These are phyloP conservation scores for Pammene fasciana DNA, from an alignment of 2,888 invertebrate genomes.

Conservation along the genomic window DNA sequence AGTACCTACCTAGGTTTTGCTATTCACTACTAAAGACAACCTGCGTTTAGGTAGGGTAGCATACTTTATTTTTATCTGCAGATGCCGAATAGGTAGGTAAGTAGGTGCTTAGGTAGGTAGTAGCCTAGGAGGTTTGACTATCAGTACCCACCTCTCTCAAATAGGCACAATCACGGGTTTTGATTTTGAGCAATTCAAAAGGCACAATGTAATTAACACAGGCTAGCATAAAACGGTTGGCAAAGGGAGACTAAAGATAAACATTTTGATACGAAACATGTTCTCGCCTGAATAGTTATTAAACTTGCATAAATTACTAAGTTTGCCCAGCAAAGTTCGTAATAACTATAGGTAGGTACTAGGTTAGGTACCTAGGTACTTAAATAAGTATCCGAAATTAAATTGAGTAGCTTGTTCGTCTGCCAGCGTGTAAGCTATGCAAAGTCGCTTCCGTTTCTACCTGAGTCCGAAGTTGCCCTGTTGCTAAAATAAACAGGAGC, in stretches of 20 bases:
- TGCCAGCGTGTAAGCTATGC: conserved; percentile 28
- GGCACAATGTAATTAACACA: neutral
- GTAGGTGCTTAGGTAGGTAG: no score
- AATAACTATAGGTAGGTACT: conserved; percentile 18
- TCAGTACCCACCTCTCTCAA: no score
- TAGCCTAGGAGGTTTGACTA: no score
- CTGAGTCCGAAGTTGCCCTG: conserved; percentile 34
- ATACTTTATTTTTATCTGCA: no score
- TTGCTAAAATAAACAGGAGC: conserved; percentile 38
- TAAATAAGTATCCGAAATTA: conserved; percentile 24
- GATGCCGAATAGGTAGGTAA: no score
- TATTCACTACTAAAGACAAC: no score
- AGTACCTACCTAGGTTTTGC: no score
- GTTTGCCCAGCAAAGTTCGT: conserved; percentile 14
- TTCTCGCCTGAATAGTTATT: conserved; percentile 19
- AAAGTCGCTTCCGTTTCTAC: conserved; percentile 34
- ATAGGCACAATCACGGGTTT: neutral
- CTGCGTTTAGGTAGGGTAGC: no score
- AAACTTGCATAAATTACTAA: conserved; percentile 23
- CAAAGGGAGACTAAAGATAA: neutral
- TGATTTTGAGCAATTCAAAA: neutral
- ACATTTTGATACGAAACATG: conserved; percentile 2
- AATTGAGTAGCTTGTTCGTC: conserved; percentile 21
- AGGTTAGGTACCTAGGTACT: conserved; percentile 12
- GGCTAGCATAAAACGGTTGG: neutral